Base-by-base conservation (phyloP, 2,797 vertebrate genomes). In the Diglossa cyanea region DNA sequence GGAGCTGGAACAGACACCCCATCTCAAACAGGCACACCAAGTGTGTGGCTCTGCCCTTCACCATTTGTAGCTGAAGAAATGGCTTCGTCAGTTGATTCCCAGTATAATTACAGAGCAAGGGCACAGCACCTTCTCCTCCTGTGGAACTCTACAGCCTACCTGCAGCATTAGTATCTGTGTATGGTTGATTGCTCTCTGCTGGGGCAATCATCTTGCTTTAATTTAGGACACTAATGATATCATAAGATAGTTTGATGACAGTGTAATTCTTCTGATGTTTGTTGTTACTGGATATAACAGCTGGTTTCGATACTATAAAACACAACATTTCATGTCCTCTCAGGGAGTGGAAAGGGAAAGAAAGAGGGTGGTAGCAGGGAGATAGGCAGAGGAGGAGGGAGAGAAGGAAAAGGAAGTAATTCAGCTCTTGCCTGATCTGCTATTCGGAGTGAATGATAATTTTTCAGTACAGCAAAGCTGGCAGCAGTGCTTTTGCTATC, bases 141-240 rank as follows among this genome's bases (percentile, higher is more conserved):
- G 76, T 86, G 28, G 54, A 81, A 39, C 7, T 31, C 78, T 25
- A 26, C 48, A 94, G 55, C 44, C 11, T 16, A 33, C 67, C 79
- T 74, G 81, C 51, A 57, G 48, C 1, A 2, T 62, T 94, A 95
- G 90, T 90, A 88, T 95, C 95, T 90, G 75, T 88, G 48, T 61
- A 63, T 51, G 51, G 79, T 82, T 92, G 80, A 57, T 93, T 94
- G 76, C 79, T 97, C 77, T 95, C 96, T 97, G 89, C 90, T 90
- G 88, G 76, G 86, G 68, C 87, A 96, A 96, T 96, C 96, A 94
- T 88, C 94, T 96, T 93, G 76, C 93, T 97, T 97, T 97, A 96
- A 97, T 97, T 98, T 97, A 97, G 94, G 96, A 95, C 96, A 95
- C 90, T 96, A 97, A 97, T 90, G 94, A 95, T 96, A 94, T 95